Base-by-base conservation (phyloP, 2,113 vertebrate species). In the Noctilio leporinus region DNA sequence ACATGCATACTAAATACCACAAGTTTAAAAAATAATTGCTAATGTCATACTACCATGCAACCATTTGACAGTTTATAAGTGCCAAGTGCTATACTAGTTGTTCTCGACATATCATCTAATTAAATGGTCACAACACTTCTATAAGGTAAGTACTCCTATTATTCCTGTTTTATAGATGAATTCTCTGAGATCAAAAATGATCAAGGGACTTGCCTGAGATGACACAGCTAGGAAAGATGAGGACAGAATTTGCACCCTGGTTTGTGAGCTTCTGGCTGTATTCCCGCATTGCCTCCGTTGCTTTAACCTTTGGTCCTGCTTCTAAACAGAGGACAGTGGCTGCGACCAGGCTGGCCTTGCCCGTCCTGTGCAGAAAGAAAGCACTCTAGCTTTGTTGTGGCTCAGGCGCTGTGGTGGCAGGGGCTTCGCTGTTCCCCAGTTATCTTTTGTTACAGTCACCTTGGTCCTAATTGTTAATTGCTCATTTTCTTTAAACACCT, bases 401-500 rank as follows among this genome's bases (percentile, higher is more conserved):
- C 49, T 89, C 62, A 43, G 59, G 40, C 20, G 47, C 78, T 86
- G 38, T 35, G 88, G 55, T 91, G 16, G 65, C 38, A 76, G 10
- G 30, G 33, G 43, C 64, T 95, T 86, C 92, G 73, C 5, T 86
- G 64, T 70, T 96, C 33, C 19, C 69, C 10, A 65, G 59, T 15
- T 92, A 73, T 47, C 33, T 75, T 93, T 83, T 62, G 33, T 49
- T 87, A 75, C 49, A 75, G 57, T 89, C 88, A 86, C 59, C 28
- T 83, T 83, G 83, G 78, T 95, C 35, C 55, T 69, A 87, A 91
- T 9, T 65, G 64, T 57, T 89, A 92, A 89, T 43, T 86, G 43
- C 43, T 8, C n/a, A 72, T 86, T 95, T 95, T 82, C 59, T 93
- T 82, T 83, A 93, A 70, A 86, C 62, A 90, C 17, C 24, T 89